Conservation (phyloP, 2,797 vertebrate species). For the Gobionotothen gibberifrons region DNA sequence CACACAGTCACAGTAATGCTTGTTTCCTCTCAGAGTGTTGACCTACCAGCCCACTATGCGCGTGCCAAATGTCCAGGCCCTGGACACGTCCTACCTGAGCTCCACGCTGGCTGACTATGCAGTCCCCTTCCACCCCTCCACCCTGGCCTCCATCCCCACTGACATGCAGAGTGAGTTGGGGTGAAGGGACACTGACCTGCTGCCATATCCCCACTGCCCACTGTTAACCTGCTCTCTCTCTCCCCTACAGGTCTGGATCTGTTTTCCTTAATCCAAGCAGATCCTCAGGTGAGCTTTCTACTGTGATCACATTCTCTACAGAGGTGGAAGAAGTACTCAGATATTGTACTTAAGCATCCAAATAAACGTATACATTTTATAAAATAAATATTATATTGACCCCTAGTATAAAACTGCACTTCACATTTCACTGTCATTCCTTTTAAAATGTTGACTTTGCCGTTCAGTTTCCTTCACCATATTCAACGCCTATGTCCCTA, state of each 20-base stretch:
- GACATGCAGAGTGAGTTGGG: conserved; percentile 92
- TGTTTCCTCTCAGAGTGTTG: conserved; percentile 86
- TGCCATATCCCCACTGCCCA: rapidly evolving
- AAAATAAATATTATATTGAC: too few relatives aligned
- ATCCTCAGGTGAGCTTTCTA: conserved; percentile 88
- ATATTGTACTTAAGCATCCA: too few relatives aligned
- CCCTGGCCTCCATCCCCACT: conserved; percentile 90
- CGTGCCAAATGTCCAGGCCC: conserved; percentile 87
- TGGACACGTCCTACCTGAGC: conserved; percentile 89
- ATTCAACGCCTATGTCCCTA: too few relatives aligned
- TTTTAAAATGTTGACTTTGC: too few relatives aligned
- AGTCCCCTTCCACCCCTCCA: conserved; percentile 92
- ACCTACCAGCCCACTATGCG: conserved; percentile 92
- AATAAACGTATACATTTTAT: too few relatives aligned
- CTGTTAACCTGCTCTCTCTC: conserved; percentile 16
- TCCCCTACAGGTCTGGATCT: conserved; percentile 91
- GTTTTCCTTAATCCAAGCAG: conserved; percentile 95
- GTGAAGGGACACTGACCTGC: background rate
- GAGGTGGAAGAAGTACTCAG: too few relatives aligned
- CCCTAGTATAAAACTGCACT: too few relatives aligned
- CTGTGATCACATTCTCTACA: too few relatives aligned
- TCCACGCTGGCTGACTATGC: conserved; percentile 92
- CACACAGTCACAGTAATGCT: background rate
- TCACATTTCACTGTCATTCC: too few relatives aligned
- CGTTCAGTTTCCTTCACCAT: too few relatives aligned